These are phyloP conservation scores for Aporrectodea caliginosa DNA, from an alignment of 1,140 invertebrate species.

Conservation along the genomic window DNA sequence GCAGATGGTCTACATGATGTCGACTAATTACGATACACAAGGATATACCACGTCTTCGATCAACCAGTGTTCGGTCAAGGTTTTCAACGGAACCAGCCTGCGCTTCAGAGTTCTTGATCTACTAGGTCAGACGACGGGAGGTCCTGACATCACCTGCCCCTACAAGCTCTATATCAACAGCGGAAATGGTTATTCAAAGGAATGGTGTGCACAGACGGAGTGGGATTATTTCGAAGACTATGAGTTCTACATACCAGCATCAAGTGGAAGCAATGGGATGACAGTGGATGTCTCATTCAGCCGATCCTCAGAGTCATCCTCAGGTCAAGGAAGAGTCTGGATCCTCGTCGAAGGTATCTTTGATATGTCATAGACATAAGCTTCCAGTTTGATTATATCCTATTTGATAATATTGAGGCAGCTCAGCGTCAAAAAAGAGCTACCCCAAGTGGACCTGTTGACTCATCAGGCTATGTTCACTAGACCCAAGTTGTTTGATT, in stretches of 20 bases:
- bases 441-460: too few species aligned
- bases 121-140: not conserved
- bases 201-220: not conserved
- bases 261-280: not conserved
- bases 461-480: too few species aligned
- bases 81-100: not conserved
- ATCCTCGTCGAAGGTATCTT: not conserved
- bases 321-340: not conserved
- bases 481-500: too few species aligned
- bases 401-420: too few species aligned
- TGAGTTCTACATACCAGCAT: not conserved
- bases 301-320: not conserved
- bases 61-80: not conserved
- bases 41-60: not conserved
- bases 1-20: not conserved
- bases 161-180: not conserved
- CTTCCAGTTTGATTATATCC: too few species aligned
- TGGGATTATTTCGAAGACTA: not conserved
- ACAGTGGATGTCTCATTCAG: not conserved
- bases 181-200: not conserved
- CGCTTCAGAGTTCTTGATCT: not conserved
- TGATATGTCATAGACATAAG: too few species aligned
- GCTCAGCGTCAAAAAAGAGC: too few species aligned
- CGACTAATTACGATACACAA: not conserved
- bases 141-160: not conserved